Percentiles rank a stretch among this genome's conserved stretches.
Evolutionary conservation across 2,113 vertebrate genomes (phyloP).

Genomic region (Sakesphorus luctuosus): DNA sequence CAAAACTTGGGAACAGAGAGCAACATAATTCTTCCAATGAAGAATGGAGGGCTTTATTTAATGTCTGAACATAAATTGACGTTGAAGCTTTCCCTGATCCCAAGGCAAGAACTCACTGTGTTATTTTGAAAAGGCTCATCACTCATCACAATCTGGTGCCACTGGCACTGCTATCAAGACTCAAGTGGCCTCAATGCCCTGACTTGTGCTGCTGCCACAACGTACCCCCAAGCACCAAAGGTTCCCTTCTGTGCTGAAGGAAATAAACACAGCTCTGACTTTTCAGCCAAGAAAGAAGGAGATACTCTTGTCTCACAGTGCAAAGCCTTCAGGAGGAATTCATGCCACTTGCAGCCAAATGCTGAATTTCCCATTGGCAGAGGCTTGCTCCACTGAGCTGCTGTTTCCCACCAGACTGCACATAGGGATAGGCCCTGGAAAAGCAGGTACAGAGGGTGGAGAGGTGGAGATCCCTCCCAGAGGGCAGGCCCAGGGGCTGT

Average conservation of each 20-base stretch:
- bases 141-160: not conserved
- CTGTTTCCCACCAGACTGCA: not conserved
- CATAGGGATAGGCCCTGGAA: not conserved
- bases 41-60: not conserved
- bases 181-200: not conserved
- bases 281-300: not conserved
- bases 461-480: not conserved
- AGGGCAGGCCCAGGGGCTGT: not conserved
- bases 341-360: not conserved
- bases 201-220: not conserved
- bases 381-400: fast-evolving
- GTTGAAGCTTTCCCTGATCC: conserved; percentile 7
- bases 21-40: conserved; percentile 7
- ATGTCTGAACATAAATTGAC: not conserved
- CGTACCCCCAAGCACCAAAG: not conserved
- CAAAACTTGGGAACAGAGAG: not conserved
- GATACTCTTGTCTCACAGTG: not conserved
- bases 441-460: not conserved
- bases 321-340: not conserved
- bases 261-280: not conserved
- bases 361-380: not conserved
- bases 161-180: not conserved
- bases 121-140: not conserved
- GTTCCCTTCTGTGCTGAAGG: not conserved
- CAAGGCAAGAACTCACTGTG: not conserved